phyloP scores from a whole-genome alignment of 2,797 vertebrate species.

The Myripristis murdjan region DNA sequence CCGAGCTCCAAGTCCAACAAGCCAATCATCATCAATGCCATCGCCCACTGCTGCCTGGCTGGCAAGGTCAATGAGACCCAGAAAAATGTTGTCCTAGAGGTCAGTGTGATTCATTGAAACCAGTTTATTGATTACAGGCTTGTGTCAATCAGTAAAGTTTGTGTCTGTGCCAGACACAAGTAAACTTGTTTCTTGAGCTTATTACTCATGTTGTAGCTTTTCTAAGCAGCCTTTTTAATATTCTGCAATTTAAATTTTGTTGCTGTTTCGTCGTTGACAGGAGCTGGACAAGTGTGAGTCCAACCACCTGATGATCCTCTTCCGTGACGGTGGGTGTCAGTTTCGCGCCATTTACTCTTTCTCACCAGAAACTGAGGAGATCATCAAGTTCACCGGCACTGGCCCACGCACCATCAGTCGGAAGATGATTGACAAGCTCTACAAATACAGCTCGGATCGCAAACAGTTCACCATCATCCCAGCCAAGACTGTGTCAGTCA shows the following conservation, averaged over 20 bases:
- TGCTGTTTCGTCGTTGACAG: constrained; percentile 73
- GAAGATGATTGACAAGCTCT: constrained; percentile 98
- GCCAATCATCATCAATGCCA: constrained; percentile 96
- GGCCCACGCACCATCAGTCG: constrained; percentile 91
- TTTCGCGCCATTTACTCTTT: constrained; percentile 96
- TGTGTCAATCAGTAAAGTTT: too few species aligned
- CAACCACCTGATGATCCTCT: constrained; percentile 98
- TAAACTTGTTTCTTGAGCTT: too few species aligned
- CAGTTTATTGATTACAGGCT: background rate
- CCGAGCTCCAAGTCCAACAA: constrained; percentile 99
- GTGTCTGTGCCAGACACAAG: too few species aligned
- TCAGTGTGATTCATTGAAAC: constrained; percentile 62
- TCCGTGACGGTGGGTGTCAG: constrained; percentile 97
- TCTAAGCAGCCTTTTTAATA: background rate
- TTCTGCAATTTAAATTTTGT: background rate
- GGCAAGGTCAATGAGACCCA: constrained; percentile 96
- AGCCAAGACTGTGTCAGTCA: constrained; percentile 96
- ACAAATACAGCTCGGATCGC: constrained; percentile 97
- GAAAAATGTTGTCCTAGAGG: constrained; percentile 95
- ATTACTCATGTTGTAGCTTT: too few species aligned
- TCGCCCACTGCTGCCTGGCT: constrained; percentile 97
- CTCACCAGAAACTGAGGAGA: constrained; percentile 94
- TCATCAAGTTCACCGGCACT: constrained; percentile 93
- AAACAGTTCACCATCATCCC: constrained; percentile 97
- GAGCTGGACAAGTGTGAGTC: constrained; percentile 97